phyloP scores from a whole-genome alignment of 2,113 vertebrate genomes.

The Herpetotheres cachinnans region DNA sequence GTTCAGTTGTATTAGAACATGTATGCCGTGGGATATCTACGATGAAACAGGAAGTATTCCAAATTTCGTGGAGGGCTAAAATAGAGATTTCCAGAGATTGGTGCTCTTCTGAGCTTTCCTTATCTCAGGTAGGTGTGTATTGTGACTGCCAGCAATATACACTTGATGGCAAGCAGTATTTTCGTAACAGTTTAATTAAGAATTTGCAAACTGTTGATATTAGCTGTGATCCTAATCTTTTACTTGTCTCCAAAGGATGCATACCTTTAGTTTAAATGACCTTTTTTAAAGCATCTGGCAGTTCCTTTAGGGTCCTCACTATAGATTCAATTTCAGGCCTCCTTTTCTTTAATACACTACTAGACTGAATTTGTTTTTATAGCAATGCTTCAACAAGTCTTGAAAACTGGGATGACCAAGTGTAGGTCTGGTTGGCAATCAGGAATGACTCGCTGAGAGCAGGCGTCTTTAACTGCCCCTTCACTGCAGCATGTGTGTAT shows the following conservation, averaged over 20 bases:
- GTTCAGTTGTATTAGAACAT: background rate
- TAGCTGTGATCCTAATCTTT: background rate
- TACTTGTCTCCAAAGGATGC: background rate
- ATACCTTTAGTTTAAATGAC: background rate
- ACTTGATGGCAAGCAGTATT: background rate
- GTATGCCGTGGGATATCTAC: background rate
- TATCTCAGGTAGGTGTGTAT: background rate
- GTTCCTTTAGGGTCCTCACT: background rate
- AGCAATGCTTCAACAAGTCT: background rate
- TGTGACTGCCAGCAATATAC: background rate
- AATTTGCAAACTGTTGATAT: background rate
- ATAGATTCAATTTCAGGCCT: background rate
- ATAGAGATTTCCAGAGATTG: background rate
- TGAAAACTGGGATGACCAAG: background rate
- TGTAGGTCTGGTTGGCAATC: background rate
- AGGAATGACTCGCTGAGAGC: background rate
- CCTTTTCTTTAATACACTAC: background rate
- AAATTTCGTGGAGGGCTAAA: background rate
- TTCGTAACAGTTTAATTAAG: background rate
- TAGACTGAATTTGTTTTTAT: background rate
- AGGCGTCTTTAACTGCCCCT: background rate
- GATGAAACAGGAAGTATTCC: background rate
- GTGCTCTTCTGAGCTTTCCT: background rate
- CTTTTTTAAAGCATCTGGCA: background rate
- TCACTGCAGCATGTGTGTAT: background rate